These are phyloP conservation scores for Nannoperca australis DNA, from an alignment of 2,797 vertebrate species.

Conservation along the genomic window DNA sequence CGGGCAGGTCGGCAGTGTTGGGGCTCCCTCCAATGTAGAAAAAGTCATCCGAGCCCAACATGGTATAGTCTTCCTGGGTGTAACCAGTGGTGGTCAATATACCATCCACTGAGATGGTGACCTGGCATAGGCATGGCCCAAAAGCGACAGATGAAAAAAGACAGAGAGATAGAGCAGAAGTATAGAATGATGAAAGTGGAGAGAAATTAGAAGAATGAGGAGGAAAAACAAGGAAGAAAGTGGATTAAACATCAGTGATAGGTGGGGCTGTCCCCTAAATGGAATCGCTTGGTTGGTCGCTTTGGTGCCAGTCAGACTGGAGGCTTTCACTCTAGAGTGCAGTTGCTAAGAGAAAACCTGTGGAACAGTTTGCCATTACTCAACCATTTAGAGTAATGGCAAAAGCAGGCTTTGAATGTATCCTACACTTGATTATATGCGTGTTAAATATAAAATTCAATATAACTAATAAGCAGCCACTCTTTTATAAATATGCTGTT, in stretches of 20 bases:
- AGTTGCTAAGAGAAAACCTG: conserved; percentile 70
- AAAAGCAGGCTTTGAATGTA: background rate
- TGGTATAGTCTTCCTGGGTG: conserved; percentile 97
- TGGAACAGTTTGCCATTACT: background rate
- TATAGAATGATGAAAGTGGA: conserved; percentile 46
- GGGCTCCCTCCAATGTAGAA: conserved; percentile 97
- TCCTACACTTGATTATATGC: background rate
- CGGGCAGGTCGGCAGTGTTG: conserved; percentile 94
- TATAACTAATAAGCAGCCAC: background rate
- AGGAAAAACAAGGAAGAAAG: conserved; percentile 78
- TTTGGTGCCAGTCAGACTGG: conserved; percentile 65
- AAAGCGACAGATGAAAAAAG: conserved; percentile 54
- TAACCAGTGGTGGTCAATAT: conserved; percentile 97
- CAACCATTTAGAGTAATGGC: background rate
- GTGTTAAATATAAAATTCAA: background rate
- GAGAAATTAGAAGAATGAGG: conserved; percentile 70
- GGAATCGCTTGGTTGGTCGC: conserved; percentile 49
- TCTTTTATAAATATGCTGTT: background rate
- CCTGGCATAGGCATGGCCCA: conserved; percentile 83
- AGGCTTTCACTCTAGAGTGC: conserved; percentile 79
- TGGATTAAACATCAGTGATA: conserved; percentile 74
- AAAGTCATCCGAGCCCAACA: conserved; percentile 96
- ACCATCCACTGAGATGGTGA: conserved; percentile 96
- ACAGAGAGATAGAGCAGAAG: conserved; percentile 45
- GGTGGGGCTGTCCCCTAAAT: conserved; percentile 46